These are phyloP conservation scores for Cartodere bifasciata DNA, from an alignment of 2,888 invertebrate genomes.

Conservation along the genomic window DNA sequence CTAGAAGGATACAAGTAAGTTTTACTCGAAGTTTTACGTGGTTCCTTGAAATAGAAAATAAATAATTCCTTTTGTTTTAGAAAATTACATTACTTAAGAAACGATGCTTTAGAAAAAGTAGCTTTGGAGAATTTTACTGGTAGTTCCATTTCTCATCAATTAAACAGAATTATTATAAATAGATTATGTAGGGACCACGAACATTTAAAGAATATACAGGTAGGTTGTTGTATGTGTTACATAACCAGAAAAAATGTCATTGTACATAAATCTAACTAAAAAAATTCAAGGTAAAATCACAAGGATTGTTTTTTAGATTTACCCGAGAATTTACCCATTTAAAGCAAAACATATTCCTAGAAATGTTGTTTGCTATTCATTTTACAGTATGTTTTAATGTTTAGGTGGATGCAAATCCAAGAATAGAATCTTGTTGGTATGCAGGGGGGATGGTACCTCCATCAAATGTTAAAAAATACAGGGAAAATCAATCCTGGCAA, in stretches of 20 bases:
- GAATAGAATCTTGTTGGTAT: constrained; percentile 79
- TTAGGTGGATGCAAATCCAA: constrained; percentile 62
- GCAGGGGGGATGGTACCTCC: constrained; percentile 59
- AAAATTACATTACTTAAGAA: constrained; percentile 23
- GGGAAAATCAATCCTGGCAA: constrained; percentile 26
- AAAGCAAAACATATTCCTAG: no score
- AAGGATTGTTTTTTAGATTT: no score
- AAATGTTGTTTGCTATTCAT: no score
- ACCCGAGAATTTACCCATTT: no score
- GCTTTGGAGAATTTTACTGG: constrained; percentile 37
- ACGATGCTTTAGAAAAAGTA: constrained; percentile 21
- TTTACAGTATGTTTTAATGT: no score
- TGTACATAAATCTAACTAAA: constrained; percentile 9
- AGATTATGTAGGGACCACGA: constrained; percentile 43
- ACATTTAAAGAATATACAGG: constrained; percentile 52
- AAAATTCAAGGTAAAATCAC: no score
- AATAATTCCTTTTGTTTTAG: constrained; percentile 23
- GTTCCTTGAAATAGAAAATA: constrained; percentile 4
- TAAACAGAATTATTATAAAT: constrained; percentile 55
- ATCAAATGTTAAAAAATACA: constrained; percentile 31
- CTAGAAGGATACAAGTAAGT: constrained; percentile 44
- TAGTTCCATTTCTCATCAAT: constrained; percentile 46
- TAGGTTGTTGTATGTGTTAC: no score
- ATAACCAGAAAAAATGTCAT: constrained; percentile 2
- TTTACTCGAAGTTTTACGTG: constrained; percentile 4